Percentiles rank a stretch among this genome's conserved stretches.
Conservation (phyloP, 2,113 vertebrate genomes). For the Pelmatolapia mariae region DNA sequence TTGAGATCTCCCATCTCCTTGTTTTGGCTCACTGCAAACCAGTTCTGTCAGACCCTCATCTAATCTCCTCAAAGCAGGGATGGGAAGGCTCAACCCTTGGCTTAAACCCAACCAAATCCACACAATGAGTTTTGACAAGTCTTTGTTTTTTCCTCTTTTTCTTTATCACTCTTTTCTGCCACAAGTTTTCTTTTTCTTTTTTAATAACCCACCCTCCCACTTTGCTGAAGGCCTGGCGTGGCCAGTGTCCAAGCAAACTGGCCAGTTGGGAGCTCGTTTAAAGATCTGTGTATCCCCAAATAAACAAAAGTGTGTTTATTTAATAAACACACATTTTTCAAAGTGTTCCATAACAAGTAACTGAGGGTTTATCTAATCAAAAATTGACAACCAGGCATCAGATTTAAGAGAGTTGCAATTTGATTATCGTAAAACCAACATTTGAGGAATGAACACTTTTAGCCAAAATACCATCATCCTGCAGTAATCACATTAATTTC, state of each 20-base stretch:
- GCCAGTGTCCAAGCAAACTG: background rate
- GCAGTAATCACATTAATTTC: background rate
- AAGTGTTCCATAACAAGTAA: background rate
- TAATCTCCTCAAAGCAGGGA: conserved; percentile 54
- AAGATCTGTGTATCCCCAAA: background rate
- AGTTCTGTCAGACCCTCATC: background rate
- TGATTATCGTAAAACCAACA: conserved; percentile 31
- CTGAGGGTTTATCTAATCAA: background rate
- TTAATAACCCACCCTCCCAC: background rate
- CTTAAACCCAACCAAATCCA: conserved; percentile 41
- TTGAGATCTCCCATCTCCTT: conserved; percentile 7
- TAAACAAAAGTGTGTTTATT: background rate
- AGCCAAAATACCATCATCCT: conserved; percentile 6
- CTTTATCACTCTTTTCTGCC: background rate
- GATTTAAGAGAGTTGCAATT: background rate
- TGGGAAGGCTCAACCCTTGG: conserved; percentile 11
- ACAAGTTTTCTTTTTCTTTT: background rate
- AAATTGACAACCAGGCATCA: background rate
- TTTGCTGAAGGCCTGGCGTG: background rate
- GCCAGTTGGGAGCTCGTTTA: background rate
- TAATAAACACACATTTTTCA: background rate
- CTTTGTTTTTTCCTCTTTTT: conserved; percentile 1
- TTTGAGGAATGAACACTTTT: background rate
- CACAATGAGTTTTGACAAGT: conserved; percentile 47
- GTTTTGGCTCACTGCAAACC: conserved; percentile 16